A percentile compares a stretch with the other conserved stretches of the same genome.
phyloP scores from a whole-genome alignment of 2,888 invertebrate genomes.

The Lasioglossum oenotherae region DNA sequence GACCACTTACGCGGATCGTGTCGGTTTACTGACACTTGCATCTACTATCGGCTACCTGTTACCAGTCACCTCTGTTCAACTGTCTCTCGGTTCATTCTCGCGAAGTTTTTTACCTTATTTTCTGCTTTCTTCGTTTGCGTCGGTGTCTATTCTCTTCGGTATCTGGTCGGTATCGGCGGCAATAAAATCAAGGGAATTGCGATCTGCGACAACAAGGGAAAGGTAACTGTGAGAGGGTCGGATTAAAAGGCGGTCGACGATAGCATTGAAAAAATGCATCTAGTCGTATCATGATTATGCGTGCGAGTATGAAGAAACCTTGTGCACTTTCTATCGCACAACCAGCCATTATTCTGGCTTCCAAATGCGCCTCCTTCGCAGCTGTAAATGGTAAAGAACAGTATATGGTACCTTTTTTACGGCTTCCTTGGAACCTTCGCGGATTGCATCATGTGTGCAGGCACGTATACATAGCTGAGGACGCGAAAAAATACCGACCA shows the following conservation, averaged over 20 bases:
- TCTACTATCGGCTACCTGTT: not conserved
- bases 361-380: constrained; percentile 23
- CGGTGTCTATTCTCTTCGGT: not conserved
- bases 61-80: not conserved
- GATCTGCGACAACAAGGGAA: not conserved
- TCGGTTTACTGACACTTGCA: not conserved
- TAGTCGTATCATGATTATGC: constrained; percentile 16
- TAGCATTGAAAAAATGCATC: constrained; percentile 1
- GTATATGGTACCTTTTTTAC: constrained; percentile 21
- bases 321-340: constrained; percentile 3
- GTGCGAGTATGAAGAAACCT: constrained; percentile 19
- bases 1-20: not conserved
- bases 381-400: constrained; percentile 21
- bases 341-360: constrained; percentile 54
- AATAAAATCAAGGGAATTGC: not conserved
- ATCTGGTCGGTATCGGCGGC: not conserved
- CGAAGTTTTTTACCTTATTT: not conserved
- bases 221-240: constrained; percentile 7
- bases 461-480: not conserved
- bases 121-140: not conserved
- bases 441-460: not conserved
- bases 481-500: not conserved
- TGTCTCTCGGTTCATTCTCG: not conserved
- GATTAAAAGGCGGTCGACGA: not conserved
- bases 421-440: constrained; percentile 33